phyloP scores from a whole-genome alignment of 2,797 vertebrate genomes.

The Gallinago stenura region DNA sequence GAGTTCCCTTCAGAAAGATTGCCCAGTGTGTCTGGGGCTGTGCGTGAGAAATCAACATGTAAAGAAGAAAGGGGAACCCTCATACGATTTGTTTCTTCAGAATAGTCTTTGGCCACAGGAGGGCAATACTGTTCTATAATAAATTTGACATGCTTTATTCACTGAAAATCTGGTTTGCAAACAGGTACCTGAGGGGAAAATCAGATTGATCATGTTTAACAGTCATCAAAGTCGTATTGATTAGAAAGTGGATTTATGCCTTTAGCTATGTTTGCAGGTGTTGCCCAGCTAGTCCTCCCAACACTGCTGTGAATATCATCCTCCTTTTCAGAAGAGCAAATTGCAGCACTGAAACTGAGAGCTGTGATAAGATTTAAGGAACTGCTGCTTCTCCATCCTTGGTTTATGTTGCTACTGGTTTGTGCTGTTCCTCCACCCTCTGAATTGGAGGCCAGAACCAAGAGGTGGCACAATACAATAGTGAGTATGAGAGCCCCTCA shows the following conservation, averaged over 20 bases:
- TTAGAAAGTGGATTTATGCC: neutral
- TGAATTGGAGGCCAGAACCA: neutral
- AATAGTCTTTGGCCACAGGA: constrained; percentile 52
- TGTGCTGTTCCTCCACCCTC: neutral
- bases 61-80: neutral
- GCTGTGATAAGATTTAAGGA: neutral
- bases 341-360: neutral
- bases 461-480: neutral
- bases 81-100: neutral
- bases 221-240: constrained; percentile 11
- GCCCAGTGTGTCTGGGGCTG: neutral
- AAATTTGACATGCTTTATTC: neutral
- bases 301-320: neutral
- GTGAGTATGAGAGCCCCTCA: neutral
- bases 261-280: neutral
- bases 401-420: neutral
- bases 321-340: neutral
- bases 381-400: neutral
- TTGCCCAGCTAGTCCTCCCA: neutral
- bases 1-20: neutral
- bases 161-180: neutral
- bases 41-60: neutral
- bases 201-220: neutral
- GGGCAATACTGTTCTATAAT: constrained; percentile 65
- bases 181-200: neutral